Evolutionary conservation across 2,888 invertebrate species (phyloP).

Genomic region (Pardosa pseudoannulata): DNA sequence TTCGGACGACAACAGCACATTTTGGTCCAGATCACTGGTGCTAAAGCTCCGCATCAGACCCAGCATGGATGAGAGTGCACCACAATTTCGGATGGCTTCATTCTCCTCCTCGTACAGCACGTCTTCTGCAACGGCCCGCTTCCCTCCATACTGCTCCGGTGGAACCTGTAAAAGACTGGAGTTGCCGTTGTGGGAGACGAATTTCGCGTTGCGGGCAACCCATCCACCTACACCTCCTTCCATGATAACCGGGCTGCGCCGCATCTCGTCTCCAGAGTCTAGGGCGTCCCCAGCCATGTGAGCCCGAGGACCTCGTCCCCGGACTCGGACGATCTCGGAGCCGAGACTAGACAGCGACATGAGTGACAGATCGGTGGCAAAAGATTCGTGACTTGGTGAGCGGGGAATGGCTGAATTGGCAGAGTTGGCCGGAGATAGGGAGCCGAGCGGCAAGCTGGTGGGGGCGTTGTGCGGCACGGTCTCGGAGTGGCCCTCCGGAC

Average conservation of each 20-base stretch:
- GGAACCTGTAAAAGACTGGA: slow-evolving; percentile 73
- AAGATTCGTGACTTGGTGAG: slow-evolving; percentile 89
- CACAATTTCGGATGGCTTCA: slow-evolving; percentile 87
- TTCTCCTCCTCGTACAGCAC: slow-evolving; percentile 86
- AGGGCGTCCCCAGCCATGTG: slow-evolving; percentile 39
- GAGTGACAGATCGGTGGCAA: slow-evolving; percentile 88
- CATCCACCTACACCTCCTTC: slow-evolving; percentile 65
- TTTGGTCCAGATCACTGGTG: slow-evolving; percentile 84
- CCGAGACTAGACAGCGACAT: slow-evolving; percentile 84
- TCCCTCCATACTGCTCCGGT: slow-evolving; percentile 71
- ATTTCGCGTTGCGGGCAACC: slow-evolving; percentile 38
- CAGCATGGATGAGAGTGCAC: slow-evolving; percentile 84
- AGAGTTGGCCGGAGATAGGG: slow-evolving; percentile 47
- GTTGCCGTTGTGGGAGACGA: neutral
- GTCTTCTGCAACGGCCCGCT: slow-evolving; percentile 77
- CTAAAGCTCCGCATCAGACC: slow-evolving; percentile 91
- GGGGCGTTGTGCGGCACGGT: slow-evolving; percentile 9
- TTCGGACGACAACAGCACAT: slow-evolving; percentile 75
- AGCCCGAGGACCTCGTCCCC: slow-evolving; percentile 30
- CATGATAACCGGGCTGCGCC: slow-evolving; percentile 57
- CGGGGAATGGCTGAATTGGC: slow-evolving; percentile 77
- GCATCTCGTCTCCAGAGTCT: slow-evolving; percentile 55
- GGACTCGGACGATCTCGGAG: slow-evolving; percentile 55
- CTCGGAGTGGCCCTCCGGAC: slow-evolving; percentile 24
- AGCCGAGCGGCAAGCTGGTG: slow-evolving; percentile 23